A percentile compares a stretch with the other conserved stretches of the same genome.
phyloP scores from a whole-genome alignment of 2,888 invertebrate species.

The Chaetogeoica ovagalla region DNA sequence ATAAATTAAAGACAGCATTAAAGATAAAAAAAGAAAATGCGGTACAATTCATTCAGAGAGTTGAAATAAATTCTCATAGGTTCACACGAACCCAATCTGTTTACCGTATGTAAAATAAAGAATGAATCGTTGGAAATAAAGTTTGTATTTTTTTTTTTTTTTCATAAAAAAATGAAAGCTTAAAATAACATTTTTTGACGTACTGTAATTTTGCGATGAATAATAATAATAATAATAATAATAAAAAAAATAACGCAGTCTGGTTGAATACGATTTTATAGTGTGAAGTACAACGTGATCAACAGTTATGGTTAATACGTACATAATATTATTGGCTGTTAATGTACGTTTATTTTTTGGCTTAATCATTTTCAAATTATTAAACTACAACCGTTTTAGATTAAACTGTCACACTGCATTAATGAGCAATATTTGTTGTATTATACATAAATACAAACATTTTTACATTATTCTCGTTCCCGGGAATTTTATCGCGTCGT shows the following conservation, averaged over 20 bases:
- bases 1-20: background rate
- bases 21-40: background rate
- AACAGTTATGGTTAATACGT: conserved; percentile 1
- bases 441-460: background rate
- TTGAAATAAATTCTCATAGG: background rate
- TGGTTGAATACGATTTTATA: background rate
- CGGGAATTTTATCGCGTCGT: background rate
- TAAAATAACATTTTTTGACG: background rate
- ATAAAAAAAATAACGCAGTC: background rate
- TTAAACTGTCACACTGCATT: background rate
- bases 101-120: background rate
- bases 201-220: background rate
- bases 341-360: background rate
- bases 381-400: conserved; percentile 1
- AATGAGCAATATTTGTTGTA: conserved; percentile 1
- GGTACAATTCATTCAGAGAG: background rate
- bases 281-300: background rate
- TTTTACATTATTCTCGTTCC: background rate
- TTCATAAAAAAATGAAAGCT: background rate
- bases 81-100: background rate
- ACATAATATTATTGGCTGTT: too few species aligned
- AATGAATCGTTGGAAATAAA: background rate
- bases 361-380: conserved; percentile 23
- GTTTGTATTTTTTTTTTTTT: background rate
- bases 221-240: too few species aligned